Base-by-base conservation (phyloP, 2,888 invertebrate species). In the Synanthedon vespiformis region DNA sequence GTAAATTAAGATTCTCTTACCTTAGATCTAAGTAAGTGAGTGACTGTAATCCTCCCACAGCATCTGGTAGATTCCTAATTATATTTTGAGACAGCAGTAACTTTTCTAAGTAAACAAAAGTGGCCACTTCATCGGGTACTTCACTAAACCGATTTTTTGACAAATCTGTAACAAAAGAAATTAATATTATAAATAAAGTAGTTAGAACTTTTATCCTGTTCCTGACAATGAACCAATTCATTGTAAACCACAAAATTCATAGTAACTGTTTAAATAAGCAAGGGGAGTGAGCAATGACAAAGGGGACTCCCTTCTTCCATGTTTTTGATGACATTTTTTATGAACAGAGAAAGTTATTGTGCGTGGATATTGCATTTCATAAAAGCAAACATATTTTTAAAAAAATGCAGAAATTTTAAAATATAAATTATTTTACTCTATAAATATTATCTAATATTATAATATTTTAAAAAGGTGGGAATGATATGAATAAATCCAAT, bases 1-100 rank as follows among this genome's bases (percentile, higher is more conserved):
- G 34, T 34, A 0, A 34, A 34, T 34, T 8, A 34, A 34, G 2
- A 34, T 8, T 34, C 10, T 6, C 77, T 75, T 73, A 94, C 94
- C 94, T 95, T 80, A 98, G 90, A 89, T 97, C 96, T 79, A 98
- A 90, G 84, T 94, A 94, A 63, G 93, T 95, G 54, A 98, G 90
- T 60, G 95, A 94, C 72, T 95, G 95, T 54, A 98, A 89, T 77
- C 91, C 91, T 57, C 91, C 91, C 56, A 98, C 91, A 40, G 93
- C 91, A 68, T 96, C 94, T 53, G 97, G 97, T 70, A 98, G 92
- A 67, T 90, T 91, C 71, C 95, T 92, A 73, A 98, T 95, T 61
- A 94, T 91, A 89, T 98, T 98, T 88, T 97, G 95, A 79, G 97
- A 95, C 63, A 95, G 90, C 66, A 95, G 90, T 61, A 98, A 89